Base-by-base conservation (phyloP, 2,113 vertebrate genomes). In the Osmerus mordax region DNA sequence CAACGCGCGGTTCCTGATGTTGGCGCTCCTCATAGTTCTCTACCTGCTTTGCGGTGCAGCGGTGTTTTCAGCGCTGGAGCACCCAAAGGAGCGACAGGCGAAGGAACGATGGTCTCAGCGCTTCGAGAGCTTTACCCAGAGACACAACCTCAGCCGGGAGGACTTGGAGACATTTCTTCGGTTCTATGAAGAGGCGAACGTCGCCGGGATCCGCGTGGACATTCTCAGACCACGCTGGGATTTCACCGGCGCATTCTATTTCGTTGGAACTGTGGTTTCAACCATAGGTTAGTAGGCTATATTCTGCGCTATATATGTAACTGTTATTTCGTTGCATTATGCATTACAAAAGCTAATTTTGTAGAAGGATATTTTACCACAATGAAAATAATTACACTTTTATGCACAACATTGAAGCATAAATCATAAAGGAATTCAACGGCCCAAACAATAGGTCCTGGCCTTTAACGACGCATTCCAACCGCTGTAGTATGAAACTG, bases 191-290 rank as follows among this genome's bases (percentile, higher is more conserved):
- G 87, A 89, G 77, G 93, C 94, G 64, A 86, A 78, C 53, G 80
- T 87, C 75, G 92, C 92, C 18, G 94, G 94, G 58, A 83, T 94
- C 70, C 91, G 92, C 2, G 87, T 93, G 78, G 92, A 93, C 77
- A 73, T 56, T 69, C 81, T 87, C 54, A 88, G 92, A 1, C 92
- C 91, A 25, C 91, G 93, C 1, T 95, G 94, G 94, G 94, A 95
- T 79, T 94, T 95, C 84, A 86, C 91, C 0, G 94, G 94, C 11
- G 92, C 94, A 19, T 93, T 95, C 75, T 95, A 94, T 76, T 95
- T 95, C 84, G 94, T 94, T 71, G 92, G 92, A 71, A 95, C 94
- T 9, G 94, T 95, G 28, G 93, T 95, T 60, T 94, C 94, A 29
- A 95, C 94, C 2, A 94, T 95, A 23, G 94, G 94, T 95, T 82